phyloP scores from a whole-genome alignment of 2,888 invertebrate species.

The Rotaria magnacalcarata region DNA sequence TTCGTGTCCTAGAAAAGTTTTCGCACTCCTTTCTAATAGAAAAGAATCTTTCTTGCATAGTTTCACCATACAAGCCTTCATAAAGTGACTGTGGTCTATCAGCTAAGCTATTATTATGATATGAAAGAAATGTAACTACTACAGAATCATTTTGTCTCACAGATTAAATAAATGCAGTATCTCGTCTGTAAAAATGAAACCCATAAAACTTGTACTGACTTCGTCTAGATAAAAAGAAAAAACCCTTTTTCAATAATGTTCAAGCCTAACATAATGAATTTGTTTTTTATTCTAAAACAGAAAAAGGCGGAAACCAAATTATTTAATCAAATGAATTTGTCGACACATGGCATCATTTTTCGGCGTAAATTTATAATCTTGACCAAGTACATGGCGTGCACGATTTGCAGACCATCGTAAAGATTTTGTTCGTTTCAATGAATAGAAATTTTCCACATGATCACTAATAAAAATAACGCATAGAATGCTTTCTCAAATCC shows the following conservation, averaged over 20 bases:
- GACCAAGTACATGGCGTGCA: neutral
- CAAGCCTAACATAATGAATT: neutral
- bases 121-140: too few relatives aligned
- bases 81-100: too few relatives aligned
- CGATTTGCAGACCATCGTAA: conserved; percentile 7
- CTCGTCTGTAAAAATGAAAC: too few relatives aligned
- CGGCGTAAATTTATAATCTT: neutral
- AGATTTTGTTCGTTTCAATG: conserved; percentile 19
- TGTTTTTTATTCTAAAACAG: neutral
- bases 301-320: neutral
- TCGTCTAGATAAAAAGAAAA: too few relatives aligned
- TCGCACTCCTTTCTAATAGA: too few relatives aligned
- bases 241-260: neutral
- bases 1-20: too few relatives aligned
- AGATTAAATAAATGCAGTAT: too few relatives aligned
- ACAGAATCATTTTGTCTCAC: too few relatives aligned
- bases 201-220: too few relatives aligned
- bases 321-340: neutral
- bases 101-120: too few relatives aligned
- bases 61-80: too few relatives aligned
- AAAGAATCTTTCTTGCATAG: too few relatives aligned
- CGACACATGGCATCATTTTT: conserved; percentile 15
- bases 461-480: neutral
- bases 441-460: conserved; percentile 4
- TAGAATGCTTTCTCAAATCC: neutral